Percentiles rank a stretch among this genome's conserved stretches.
Conservation (phyloP, 1,140 invertebrate species). For the Bombus huntii region DNA sequence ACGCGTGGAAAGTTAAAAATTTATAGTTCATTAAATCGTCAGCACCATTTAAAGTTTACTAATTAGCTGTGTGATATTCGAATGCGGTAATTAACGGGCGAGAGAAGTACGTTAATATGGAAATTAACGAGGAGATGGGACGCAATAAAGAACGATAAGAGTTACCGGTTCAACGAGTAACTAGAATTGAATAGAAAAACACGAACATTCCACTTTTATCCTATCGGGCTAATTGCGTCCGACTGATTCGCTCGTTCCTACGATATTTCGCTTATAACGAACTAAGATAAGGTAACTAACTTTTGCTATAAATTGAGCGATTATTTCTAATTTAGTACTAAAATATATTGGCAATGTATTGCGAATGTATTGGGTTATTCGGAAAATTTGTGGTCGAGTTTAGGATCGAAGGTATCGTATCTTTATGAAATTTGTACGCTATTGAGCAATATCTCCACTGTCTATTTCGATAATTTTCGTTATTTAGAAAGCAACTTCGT, state of each 20-base stretch:
- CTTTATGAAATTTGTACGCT: no score
- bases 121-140: slow-evolving; percentile 30
- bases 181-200: slow-evolving; percentile 20
- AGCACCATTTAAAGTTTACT: slow-evolving; percentile 36
- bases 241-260: background rate
- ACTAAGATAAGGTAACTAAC: background rate
- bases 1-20: slow-evolving; percentile 12
- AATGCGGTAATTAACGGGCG: slow-evolving; percentile 12
- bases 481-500: background rate
- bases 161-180: background rate
- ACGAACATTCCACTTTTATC: background rate
- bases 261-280: background rate
- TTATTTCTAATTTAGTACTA: background rate
- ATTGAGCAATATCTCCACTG: no score
- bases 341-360: no score
- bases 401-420: background rate
- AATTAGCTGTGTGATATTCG: slow-evolving; percentile 40
- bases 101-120: slow-evolving; percentile 26
- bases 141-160: slow-evolving; percentile 29
- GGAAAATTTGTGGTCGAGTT: background rate
- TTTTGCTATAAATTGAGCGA: background rate
- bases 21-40: slow-evolving; percentile 45
- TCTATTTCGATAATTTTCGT: background rate
- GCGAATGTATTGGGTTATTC: background rate
- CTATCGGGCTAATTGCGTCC: background rate